Conservation (phyloP, 2,888 invertebrate genomes). For the Vannuccia rotundouncinata region DNA sequence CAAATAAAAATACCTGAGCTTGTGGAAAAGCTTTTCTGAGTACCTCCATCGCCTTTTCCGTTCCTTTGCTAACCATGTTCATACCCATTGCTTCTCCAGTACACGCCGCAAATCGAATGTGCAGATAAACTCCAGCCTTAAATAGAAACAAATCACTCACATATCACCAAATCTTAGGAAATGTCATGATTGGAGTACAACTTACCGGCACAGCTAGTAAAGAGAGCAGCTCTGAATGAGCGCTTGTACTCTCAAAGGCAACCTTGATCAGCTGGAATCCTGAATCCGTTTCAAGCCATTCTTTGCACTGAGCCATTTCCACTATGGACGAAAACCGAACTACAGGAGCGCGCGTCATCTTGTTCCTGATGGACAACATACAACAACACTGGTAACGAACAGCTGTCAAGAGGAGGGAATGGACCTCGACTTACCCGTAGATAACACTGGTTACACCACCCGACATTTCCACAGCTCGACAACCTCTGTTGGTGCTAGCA, state of each 20-base stretch:
- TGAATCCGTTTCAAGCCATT: conserved; percentile 50
- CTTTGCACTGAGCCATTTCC: conserved; percentile 31
- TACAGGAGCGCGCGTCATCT: conserved; percentile 94
- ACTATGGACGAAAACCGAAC: conserved; percentile 67
- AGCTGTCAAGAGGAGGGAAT: too few relatives aligned
- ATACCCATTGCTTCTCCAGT: conserved; percentile 99
- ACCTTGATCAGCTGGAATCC: conserved; percentile 74
- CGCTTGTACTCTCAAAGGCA: conserved; percentile 81
- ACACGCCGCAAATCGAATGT: conserved; percentile 80
- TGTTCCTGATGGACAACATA: conserved; percentile 73
- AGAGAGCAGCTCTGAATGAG: conserved; percentile 53
- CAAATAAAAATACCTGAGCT: conserved; percentile 63
- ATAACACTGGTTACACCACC: conserved; percentile 39
- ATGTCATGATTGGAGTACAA: background rate
- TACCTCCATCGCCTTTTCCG: conserved; percentile 74
- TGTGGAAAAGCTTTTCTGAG: conserved; percentile 69
- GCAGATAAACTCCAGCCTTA: conserved; percentile 72
- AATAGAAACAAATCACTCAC: background rate
- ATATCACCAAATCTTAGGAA: background rate
- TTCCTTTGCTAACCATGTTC: conserved; percentile 98
- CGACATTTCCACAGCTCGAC: conserved; percentile 67
- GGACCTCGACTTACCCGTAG: conserved; percentile 77
- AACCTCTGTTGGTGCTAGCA: conserved; percentile 92
- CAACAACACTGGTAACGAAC: too few relatives aligned
- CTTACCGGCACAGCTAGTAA: conserved; percentile 34